Evolutionary conservation across 2,888 invertebrate species (phyloP).

Genomic region (Coremacera marginata): DNA sequence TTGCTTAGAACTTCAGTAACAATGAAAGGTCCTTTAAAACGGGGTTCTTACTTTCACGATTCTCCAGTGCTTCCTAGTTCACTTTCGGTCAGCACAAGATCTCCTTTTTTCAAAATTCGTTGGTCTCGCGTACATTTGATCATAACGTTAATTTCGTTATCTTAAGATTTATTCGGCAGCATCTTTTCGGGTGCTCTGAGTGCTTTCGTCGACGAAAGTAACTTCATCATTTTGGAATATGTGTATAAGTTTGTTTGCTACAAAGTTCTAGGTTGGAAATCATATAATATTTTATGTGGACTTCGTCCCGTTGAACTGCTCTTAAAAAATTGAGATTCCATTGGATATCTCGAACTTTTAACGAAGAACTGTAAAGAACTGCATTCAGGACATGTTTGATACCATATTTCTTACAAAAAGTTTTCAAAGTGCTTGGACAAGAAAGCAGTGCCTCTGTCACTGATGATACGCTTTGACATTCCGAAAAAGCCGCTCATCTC

Average conservation of each 20-base stretch:
- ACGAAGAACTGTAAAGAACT: conserved; percentile 47
- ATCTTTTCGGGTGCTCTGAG: background rate
- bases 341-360: conserved; percentile 9
- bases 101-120: background rate
- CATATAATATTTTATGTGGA: background rate
- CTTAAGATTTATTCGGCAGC: background rate
- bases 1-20: conserved; percentile 40
- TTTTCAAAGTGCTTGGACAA: conserved; percentile 44
- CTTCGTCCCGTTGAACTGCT: background rate
- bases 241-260: background rate
- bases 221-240: background rate
- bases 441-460: background rate
- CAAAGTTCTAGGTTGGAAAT: background rate
- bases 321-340: conserved; percentile 18
- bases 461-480: background rate
- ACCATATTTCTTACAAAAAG: conserved; percentile 40
- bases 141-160: background rate
- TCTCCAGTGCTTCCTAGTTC: conserved; percentile 31
- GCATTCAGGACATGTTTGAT: conserved; percentile 50
- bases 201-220: background rate
- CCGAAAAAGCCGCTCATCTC: conserved; percentile 8
- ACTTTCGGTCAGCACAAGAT: conserved; percentile 1
- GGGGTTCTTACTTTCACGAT: conserved; percentile 44
- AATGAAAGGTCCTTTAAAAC: conserved; percentile 46
- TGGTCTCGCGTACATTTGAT: background rate